These are phyloP conservation scores for Telenomus remus DNA, from an alignment of 1,140 invertebrate genomes.

Conservation along the genomic window DNA sequence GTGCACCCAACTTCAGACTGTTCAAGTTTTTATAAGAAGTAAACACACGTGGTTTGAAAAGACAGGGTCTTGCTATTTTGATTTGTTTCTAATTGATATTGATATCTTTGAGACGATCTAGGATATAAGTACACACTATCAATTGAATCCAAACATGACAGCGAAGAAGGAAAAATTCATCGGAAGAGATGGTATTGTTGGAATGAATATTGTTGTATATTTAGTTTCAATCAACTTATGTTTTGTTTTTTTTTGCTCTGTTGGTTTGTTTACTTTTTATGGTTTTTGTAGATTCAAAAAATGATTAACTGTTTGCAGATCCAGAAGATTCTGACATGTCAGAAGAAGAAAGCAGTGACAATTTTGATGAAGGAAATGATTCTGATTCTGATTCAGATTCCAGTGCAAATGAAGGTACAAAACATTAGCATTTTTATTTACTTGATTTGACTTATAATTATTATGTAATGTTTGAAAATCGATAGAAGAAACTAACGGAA, in stretches of 20 bases:
- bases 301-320: background rate
- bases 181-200: background rate
- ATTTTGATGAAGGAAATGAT: background rate
- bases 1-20: too few relatives aligned
- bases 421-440: background rate
- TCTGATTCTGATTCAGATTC: slow-evolving; percentile 5
- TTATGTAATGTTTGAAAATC: background rate
- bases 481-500: background rate
- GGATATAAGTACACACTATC: background rate
- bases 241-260: too few relatives aligned
- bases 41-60: too few relatives aligned
- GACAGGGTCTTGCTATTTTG: too few relatives aligned
- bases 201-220: too few relatives aligned
- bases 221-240: too few relatives aligned
- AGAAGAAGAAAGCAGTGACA: background rate
- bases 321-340: slow-evolving; percentile 1
- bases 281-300: background rate
- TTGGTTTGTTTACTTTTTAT: too few relatives aligned
- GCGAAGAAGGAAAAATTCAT: background rate
- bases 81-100: too few relatives aligned
- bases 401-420: slow-evolving; percentile 1
- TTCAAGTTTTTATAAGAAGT: too few relatives aligned
- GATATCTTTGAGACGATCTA: too few relatives aligned
- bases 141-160: background rate
- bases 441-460: background rate